These are phyloP conservation scores for Rhinoptilus africanus DNA, from an alignment of 2,113 vertebrate genomes.

Conservation along the genomic window DNA sequence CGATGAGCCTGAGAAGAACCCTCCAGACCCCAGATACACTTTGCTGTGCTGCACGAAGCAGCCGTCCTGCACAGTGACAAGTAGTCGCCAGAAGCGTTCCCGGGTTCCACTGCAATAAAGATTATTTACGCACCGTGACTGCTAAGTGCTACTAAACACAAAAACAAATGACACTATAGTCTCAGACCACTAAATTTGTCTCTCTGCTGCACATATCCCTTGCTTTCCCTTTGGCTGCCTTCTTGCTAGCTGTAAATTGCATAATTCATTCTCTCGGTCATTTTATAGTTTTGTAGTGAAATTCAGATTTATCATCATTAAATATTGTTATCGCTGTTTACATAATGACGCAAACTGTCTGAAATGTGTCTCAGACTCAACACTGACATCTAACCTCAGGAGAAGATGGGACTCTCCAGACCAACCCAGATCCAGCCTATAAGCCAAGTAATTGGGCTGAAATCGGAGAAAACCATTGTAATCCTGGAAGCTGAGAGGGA, in stretches of 20 bases:
- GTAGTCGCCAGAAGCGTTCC: background rate
- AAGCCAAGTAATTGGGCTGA: background rate
- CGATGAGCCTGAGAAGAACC: background rate
- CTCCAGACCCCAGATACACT: background rate
- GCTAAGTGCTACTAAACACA: constrained; percentile 51
- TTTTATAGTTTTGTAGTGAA: constrained; percentile 56
- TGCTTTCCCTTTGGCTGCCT: constrained; percentile 64
- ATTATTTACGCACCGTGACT: constrained; percentile 48
- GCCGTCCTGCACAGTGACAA: background rate
- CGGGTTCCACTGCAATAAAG: constrained; percentile 14
- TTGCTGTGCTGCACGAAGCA: background rate
- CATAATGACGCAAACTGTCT: constrained; percentile 60
- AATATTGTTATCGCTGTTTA: constrained; percentile 67
- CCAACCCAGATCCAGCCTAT: background rate
- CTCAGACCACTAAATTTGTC: constrained; percentile 54
- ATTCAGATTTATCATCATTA: constrained; percentile 63
- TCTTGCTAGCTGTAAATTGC: constrained; percentile 55
- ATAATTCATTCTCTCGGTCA: constrained; percentile 33
- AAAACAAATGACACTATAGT: constrained; percentile 47
- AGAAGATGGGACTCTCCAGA: constrained; percentile 65
- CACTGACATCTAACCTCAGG: constrained; percentile 44
- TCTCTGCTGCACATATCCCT: background rate
- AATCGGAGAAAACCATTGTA: background rate
- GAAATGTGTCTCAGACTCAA: constrained; percentile 56
- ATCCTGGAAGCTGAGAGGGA: background rate